Evolutionary conservation across 2,888 invertebrate genomes (phyloP), one percentile per base, ranked within the genome.

Genomic region (Pinctada fucata): DNA sequence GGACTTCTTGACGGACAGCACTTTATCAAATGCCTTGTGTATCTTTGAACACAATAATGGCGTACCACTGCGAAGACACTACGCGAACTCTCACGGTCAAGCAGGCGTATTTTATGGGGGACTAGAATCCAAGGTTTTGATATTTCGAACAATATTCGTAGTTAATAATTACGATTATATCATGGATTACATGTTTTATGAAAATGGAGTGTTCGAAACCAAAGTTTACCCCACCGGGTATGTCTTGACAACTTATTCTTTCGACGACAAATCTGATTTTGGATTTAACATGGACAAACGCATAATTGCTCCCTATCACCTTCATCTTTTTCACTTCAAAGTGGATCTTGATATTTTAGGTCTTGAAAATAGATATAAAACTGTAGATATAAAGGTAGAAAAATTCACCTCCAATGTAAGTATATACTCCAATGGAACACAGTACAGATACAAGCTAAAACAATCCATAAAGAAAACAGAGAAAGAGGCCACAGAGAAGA

Each of bases 91-190:
- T 0, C 87, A 87, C 68, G 83, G 86, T 5, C 73, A 85, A 74
- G 79, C 85, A 0, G 88, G 88, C 3, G 83, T 86, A 0, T 87
- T 88, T 68, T 90, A 89, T 75, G 88, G 87, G 6, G 90, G 88
- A 0, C 81, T 89, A 31, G 82, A 82, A 13, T 87, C 87, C 69
- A 82, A 81, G 10, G 85, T 85, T 5, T 78, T 91, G 4, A 84
- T 90, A 5, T 72, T 91, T 3, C 78, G 90, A 4, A 86, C 87
- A 49, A 86, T 89, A 64, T 84, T 88, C 31, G 86, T 88, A 1
- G 82, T 91, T 10, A 85, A 87, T 5, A 90, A 90, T 76, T 91
- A 91, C 78, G 91, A 91, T 75, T 91, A 91, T 80, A 83, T 90
- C 6, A 86, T 88, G 66, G 91, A 91, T 77, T 87, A 85, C 65